Conservation (phyloP, 2,113 vertebrate genomes). For the Garra rufa region DNA sequence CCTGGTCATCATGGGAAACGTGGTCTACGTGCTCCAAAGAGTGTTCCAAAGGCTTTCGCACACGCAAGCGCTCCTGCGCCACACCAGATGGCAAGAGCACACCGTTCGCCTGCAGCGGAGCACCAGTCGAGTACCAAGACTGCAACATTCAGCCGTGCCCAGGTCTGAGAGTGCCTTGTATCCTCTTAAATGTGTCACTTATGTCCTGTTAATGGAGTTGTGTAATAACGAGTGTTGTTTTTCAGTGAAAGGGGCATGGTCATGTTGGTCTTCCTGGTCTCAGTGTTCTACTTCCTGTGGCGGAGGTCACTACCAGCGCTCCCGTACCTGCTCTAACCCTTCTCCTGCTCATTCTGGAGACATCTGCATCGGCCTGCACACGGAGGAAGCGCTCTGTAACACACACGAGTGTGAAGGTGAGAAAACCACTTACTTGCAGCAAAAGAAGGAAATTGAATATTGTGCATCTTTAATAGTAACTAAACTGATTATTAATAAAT, state of each 20-base stretch:
- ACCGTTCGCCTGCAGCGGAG: constrained; percentile 60
- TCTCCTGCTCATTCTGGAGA: constrained; percentile 87
- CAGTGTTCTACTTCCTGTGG: constrained; percentile 91
- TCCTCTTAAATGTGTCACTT: neutral
- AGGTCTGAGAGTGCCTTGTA: constrained; percentile 66
- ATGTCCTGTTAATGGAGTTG: neutral
- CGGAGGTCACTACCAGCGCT: constrained; percentile 90
- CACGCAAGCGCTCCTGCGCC: constrained; percentile 71
- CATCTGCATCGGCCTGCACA: constrained; percentile 93
- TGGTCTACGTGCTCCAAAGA: constrained; percentile 94
- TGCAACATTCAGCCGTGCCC: constrained; percentile 86
- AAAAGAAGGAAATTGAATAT: too few species aligned
- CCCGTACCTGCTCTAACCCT: constrained; percentile 87
- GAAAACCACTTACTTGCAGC: too few species aligned
- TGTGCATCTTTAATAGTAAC: too few species aligned
- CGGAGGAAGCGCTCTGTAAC: constrained; percentile 92
- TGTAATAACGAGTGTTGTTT: constrained; percentile 28
- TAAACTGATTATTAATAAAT: too few species aligned
- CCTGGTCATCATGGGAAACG: constrained; percentile 88
- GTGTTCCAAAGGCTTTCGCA: constrained; percentile 87
- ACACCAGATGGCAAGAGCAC: constrained; percentile 63
- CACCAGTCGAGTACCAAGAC: constrained; percentile 87
- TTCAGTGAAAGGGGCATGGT: constrained; percentile 90
- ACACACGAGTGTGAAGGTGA: constrained; percentile 88
- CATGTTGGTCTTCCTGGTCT: constrained; percentile 95